Evolutionary conservation across 2,113 vertebrate species (phyloP), one percentile per base, ranked within the genome.

Genomic region (Piprites chloris): DNA sequence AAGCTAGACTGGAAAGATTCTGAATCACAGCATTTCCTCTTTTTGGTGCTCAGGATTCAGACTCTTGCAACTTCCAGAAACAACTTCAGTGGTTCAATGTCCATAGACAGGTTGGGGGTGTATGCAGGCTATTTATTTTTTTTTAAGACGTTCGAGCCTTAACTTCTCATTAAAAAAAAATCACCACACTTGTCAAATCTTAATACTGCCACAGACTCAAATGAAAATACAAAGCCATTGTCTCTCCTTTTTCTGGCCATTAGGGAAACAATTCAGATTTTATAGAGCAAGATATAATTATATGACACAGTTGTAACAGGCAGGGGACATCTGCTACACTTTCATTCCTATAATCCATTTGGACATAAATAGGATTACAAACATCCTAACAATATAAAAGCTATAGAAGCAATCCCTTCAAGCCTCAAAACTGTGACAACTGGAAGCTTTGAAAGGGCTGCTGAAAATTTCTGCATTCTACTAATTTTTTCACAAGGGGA

Each of bases 311-410:
- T 44, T 94, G 7, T 67, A 92, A 93, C 4, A 94, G 50, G 55
- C 72, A 92, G 26, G 39, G 68, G 68, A 96, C 93, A 90, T 92
- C 72, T 86, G 94, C 75, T 96, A 59, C 82, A 94, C 95, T 96
- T 96, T 95, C 87, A 77, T 96, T 96, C 79, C 85, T 91, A 84
- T 90, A 97, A 97, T 85, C 95, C 61, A 95, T 94, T 85, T 88
- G 89, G 82, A 83, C 85, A 47, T 79, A 96, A 94, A 96, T 49
- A 95, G 93, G 93, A 97, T 96, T 97, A 96, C 90, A 86, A 94
- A 87, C 87, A 94, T 47, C 47, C 86, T 91, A 93, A 88, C 93
- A 80, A 88, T 71, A 90, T 66, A 87, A 94, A 95, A 88, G 75
- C 90, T 84, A 91, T 5, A 84, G 52, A 92, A 85, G 62, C 78